phyloP scores from a whole-genome alignment of 2,888 invertebrate species.

The Cheiracanthium punctorium region DNA sequence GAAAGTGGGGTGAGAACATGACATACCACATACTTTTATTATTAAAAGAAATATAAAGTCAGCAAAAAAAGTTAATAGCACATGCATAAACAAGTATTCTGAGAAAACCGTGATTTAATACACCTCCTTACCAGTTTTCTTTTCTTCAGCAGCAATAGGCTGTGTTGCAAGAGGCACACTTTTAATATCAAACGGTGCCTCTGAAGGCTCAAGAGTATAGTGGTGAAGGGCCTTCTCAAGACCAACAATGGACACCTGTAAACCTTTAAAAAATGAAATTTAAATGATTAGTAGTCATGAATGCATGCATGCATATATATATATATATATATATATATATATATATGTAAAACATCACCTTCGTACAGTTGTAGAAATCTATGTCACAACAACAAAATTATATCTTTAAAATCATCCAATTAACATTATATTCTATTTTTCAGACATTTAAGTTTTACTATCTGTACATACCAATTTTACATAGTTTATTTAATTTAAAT shows the following conservation, averaged over 20 bases:
- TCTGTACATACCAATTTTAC: too few species aligned
- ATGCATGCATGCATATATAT: neutral
- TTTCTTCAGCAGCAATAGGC: slow-evolving; percentile 78
- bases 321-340: neutral
- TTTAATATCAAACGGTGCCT: slow-evolving; percentile 88
- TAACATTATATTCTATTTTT: too few species aligned
- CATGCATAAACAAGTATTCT: too few species aligned
- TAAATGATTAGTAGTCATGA: neutral
- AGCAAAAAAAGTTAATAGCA: too few species aligned
- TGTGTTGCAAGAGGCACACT: slow-evolving; percentile 85
- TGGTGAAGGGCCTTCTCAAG: slow-evolving; percentile 91
- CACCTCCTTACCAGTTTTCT: slow-evolving; percentile 74
- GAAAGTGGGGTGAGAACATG: too few species aligned
- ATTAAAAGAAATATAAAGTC: too few species aligned
- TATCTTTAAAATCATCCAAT: too few species aligned
- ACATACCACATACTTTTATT: too few species aligned
- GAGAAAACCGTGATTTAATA: too few species aligned
- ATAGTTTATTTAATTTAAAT: too few species aligned
- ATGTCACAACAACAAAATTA: neutral
- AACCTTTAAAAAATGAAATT: slow-evolving; percentile 70
- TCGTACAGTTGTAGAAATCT: neutral
- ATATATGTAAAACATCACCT: too few species aligned
- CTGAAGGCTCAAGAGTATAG: slow-evolving; percentile 84
- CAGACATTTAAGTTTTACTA: too few species aligned
- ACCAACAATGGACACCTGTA: slow-evolving; percentile 86